These are phyloP conservation scores for Cotesia typhae DNA, from an alignment of 1,140 invertebrate genomes.

Conservation along the genomic window DNA sequence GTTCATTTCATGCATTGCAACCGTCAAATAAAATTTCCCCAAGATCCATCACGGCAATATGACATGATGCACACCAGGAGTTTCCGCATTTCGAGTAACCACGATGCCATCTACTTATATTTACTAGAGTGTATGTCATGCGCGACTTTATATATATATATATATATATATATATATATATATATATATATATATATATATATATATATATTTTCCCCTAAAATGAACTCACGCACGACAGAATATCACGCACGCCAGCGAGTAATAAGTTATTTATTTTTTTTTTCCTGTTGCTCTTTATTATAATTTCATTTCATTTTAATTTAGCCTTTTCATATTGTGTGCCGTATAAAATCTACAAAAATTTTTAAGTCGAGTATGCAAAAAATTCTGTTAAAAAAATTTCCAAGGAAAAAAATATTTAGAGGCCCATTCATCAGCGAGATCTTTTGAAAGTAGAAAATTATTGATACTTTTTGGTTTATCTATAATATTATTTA, in stretches of 20 bases:
- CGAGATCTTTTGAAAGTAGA: too few species aligned
- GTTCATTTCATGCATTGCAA: conserved; percentile 7
- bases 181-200: background rate
- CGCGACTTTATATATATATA: background rate
- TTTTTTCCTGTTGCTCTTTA: background rate
- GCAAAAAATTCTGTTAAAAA: background rate
- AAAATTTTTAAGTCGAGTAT: background rate
- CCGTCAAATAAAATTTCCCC: conserved; percentile 11
- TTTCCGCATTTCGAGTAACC: conserved; percentile 10
- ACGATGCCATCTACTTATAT: background rate
- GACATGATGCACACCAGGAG: conserved; percentile 9
- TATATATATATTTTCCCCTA: background rate
- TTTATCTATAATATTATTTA: too few species aligned
- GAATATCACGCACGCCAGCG: conserved; percentile 10
- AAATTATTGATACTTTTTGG: too few species aligned
- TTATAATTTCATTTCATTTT: background rate
- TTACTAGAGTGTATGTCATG: background rate
- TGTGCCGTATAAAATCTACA: background rate
- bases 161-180: background rate
- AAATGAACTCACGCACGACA: conserved; percentile 15
- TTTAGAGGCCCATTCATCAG: too few species aligned
- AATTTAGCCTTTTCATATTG: too few species aligned
- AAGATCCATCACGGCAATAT: conserved; percentile 1
- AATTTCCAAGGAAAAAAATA: too few species aligned
- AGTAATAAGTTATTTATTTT: conserved; percentile 10